phyloP scores from a whole-genome alignment of 2,888 invertebrate species.

The Bugulina stolonifera region DNA sequence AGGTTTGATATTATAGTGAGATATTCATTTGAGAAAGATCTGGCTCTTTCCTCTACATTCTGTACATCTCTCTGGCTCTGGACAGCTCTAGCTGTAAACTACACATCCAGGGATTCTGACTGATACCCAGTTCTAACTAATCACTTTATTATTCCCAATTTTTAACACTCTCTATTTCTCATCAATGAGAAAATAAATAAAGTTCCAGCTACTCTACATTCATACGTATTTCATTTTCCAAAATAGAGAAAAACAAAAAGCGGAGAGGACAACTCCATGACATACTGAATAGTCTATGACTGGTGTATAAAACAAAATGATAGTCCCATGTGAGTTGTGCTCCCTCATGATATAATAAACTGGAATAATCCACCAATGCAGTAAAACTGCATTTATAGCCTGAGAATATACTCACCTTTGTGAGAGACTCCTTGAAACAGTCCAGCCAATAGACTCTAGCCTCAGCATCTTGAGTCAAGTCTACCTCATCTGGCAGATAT shows the following conservation, averaged over 20 bases:
- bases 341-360: no score
- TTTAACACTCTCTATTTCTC: no score
- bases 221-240: no score
- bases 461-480: constrained; percentile 75
- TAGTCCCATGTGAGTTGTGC: not conserved
- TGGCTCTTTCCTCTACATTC: constrained; percentile 72
- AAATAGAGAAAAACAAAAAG: not conserved
- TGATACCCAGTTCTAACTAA: no score
- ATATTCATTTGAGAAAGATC: constrained; percentile 76
- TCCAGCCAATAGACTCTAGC: constrained; percentile 84
- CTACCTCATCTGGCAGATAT: constrained; percentile 87
- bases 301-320: not conserved
- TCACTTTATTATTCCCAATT: no score
- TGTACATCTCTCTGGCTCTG: constrained; percentile 60
- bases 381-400: no score
- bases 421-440: constrained; percentile 77
- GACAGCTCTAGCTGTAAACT: constrained; percentile 74
- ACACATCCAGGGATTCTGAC: no score
- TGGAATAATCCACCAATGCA: no score
- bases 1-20: constrained; percentile 71
- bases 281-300: not conserved
- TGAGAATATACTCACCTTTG: constrained; percentile 60
- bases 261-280: not conserved
- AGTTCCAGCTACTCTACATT: no score
- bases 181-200: no score